A percentile compares a stretch with the other conserved stretches of the same genome.
These are phyloP conservation scores for Haliclystus octoradiatus DNA, from an alignment of 30 jellyfish, hydroid and myxozoan genomes.

Conservation along the genomic window DNA sequence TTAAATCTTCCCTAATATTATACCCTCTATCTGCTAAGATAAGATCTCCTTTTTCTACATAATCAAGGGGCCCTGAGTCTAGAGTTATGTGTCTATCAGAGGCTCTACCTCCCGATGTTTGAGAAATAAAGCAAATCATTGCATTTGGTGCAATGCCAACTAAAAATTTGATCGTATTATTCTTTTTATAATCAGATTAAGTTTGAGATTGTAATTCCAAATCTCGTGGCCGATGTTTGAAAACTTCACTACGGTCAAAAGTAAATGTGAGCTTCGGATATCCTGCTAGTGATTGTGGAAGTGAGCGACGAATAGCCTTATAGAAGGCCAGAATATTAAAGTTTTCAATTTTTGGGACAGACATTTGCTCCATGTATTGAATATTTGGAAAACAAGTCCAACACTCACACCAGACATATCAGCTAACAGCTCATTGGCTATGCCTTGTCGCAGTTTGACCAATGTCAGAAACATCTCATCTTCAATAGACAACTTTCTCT, in stretches of 20 bases:
- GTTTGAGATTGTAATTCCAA: no score
- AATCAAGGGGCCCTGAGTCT: no score
- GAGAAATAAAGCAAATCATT: slow-evolving; percentile 16
- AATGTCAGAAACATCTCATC: neutral
- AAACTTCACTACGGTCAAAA: slow-evolving; percentile 45
- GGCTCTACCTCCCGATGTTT: no score
- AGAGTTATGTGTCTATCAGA: no score
- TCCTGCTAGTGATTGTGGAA: slow-evolving; percentile 1
- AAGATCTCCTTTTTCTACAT: no score
- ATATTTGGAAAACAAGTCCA: slow-evolving; percentile 5
- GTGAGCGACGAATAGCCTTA: neutral
- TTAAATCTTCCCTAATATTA: slow-evolving; percentile 31
- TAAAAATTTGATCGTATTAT: no score
- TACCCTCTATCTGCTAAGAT: slow-evolving; percentile 60
- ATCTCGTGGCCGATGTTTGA: slow-evolving; percentile 49
- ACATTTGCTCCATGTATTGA: no score
- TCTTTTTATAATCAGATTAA: slow-evolving; percentile 56
- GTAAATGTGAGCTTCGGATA: slow-evolving; percentile 29
- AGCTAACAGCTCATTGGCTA: no score
- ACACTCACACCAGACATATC: neutral
- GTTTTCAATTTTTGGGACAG: slow-evolving; percentile 1
- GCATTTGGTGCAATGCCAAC: slow-evolving; percentile 47
- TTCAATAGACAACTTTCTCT: no score
- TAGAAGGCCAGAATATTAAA: slow-evolving; percentile 5
- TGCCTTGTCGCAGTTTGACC: slow-evolving; percentile 6